Evolutionary conservation across 2,113 vertebrate species (phyloP).

Genomic region (Silurus meridionalis): DNA sequence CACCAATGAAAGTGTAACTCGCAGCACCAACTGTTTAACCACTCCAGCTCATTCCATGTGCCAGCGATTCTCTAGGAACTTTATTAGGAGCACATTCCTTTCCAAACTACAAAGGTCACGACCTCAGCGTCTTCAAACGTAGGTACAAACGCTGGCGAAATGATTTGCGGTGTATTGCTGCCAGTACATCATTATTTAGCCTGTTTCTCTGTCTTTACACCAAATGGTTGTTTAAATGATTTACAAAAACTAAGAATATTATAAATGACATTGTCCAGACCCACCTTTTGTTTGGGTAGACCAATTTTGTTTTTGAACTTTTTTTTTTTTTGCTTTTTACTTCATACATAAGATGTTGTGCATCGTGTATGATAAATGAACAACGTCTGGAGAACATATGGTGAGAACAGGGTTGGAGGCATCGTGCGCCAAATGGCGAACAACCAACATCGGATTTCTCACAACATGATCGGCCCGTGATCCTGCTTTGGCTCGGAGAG

Average conservation of each 20-base stretch:
- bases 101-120: background rate
- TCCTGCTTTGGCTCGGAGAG: constrained; percentile 19
- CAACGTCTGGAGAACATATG: constrained; percentile 50
- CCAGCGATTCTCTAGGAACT: background rate
- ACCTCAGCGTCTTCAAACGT: background rate
- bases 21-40: background rate
- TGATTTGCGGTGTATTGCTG: background rate
- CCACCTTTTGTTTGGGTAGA: constrained; percentile 32
- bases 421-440: constrained; percentile 37
- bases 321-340: too few species aligned
- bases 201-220: background rate
- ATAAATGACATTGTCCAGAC: constrained; percentile 1
- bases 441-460: constrained; percentile 43
- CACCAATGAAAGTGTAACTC: background rate
- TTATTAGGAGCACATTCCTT: background rate
- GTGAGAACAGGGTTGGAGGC: constrained; percentile 13
- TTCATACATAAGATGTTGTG: constrained; percentile 23
- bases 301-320: constrained; percentile 25
- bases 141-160: background rate
- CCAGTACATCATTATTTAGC: background rate
- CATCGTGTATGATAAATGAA: constrained; percentile 40
- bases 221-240: background rate
- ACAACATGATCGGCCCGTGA: constrained; percentile 26
- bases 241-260: background rate
- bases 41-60: background rate